Percentiles rank a stretch among this genome's conserved stretches.
Conservation (phyloP, 2,888 invertebrate species). For the Troides oblongomaculatus region DNA sequence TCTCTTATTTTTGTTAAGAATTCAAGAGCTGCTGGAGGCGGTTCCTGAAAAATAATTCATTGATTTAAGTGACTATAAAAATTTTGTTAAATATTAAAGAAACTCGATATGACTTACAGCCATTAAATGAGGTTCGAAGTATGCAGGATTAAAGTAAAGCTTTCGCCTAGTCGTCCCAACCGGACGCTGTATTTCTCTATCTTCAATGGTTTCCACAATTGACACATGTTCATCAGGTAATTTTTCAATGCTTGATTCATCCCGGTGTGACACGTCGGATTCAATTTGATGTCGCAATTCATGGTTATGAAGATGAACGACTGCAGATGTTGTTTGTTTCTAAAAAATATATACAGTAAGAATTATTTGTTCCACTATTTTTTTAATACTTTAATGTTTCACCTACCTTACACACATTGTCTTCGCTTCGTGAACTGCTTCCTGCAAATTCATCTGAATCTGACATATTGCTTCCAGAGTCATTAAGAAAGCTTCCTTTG, state of each 20-base stretch:
- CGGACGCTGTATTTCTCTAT: conserved; percentile 83
- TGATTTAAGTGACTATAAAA: not conserved
- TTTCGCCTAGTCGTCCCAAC: conserved; percentile 87
- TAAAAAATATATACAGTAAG: conserved; percentile 40
- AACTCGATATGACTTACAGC: conserved; percentile 78
- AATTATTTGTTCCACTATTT: not conserved
- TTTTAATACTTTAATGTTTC: not conserved
- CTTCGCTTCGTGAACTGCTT: conserved; percentile 56
- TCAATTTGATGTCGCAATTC: conserved; percentile 60
- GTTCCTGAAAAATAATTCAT: conserved; percentile 82
- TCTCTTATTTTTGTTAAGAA: conserved; percentile 93
- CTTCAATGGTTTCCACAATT: conserved; percentile 89
- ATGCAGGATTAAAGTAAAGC: conserved; percentile 93
- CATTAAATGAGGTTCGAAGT: conserved; percentile 92
- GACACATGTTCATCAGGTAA: conserved; percentile 92
- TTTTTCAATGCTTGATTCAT: conserved; percentile 83
- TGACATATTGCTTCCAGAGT: conserved; percentile 82
- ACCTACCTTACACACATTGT: conserved; percentile 60
- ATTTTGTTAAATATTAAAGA: not conserved
- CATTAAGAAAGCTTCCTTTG: conserved; percentile 58
- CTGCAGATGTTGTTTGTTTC: conserved; percentile 82
- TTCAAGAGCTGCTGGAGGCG: conserved; percentile 93
- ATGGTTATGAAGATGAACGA: conserved; percentile 82
- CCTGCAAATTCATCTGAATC: conserved; percentile 82
- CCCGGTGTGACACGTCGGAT: conserved; percentile 67